Percentiles rank a stretch among this genome's conserved stretches.
phyloP scores from a whole-genome alignment of 2,888 invertebrate genomes.

The Linnaemya tessellans region DNA sequence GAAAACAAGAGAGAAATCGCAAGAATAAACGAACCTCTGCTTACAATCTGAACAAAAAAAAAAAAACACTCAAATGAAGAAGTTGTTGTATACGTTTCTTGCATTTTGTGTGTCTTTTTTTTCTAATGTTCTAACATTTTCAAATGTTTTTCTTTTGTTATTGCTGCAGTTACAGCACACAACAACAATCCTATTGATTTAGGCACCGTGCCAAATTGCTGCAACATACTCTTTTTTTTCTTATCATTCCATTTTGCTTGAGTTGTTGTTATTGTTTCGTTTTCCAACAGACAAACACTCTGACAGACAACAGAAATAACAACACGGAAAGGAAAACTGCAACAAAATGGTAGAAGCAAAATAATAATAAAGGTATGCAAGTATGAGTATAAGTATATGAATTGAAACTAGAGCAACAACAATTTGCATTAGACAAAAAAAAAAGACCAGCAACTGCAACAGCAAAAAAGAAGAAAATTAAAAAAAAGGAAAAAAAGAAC shows the following conservation, averaged over 20 bases:
- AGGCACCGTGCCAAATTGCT: constrained; percentile 75
- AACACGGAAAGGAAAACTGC: constrained; percentile 31
- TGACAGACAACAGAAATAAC: constrained; percentile 14
- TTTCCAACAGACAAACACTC: neutral
- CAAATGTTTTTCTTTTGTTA: constrained; percentile 33
- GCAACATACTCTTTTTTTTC: constrained; percentile 60
- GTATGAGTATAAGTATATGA: constrained; percentile 23
- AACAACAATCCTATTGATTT: constrained; percentile 74
- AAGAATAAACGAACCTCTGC: constrained; percentile 5
- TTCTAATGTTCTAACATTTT: constrained; percentile 46
- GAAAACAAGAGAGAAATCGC: neutral
- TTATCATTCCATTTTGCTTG: constrained; percentile 7
- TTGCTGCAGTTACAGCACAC: constrained; percentile 17
- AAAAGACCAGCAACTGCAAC: constrained; percentile 30
- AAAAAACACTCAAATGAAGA: neutral
- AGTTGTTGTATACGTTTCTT: neutral
- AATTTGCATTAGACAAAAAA: constrained; percentile 45
- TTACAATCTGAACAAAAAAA: neutral
- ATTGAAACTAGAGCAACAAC: constrained; percentile 49
- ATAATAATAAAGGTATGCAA: constrained; percentile 22
- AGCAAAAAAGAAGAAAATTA: neutral
- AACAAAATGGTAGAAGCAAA: constrained; percentile 50
- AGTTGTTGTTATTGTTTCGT: neutral
- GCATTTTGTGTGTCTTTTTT: constrained; percentile 5
- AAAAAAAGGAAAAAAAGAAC: neutral